Percentiles rank a stretch among this genome's conserved stretches.
Evolutionary conservation across 2,888 invertebrate genomes (phyloP).

Genomic region (Apodemia zela): DNA sequence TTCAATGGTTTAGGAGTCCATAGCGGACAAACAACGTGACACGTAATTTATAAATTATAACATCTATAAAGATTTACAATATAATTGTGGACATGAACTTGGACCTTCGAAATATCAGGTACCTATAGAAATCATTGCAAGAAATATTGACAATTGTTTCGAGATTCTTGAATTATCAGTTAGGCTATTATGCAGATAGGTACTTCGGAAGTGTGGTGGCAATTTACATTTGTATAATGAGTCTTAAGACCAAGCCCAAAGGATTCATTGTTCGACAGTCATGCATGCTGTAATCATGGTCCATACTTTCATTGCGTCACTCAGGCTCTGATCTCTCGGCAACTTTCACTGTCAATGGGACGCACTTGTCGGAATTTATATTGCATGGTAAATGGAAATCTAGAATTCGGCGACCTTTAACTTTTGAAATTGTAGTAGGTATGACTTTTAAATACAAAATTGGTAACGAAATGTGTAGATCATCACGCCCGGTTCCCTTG

Average conservation of each 20-base stretch:
- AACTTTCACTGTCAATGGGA: slow-evolving; percentile 29
- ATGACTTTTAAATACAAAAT: too few relatives aligned
- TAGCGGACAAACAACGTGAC: too few relatives aligned
- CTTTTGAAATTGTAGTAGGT: neutral
- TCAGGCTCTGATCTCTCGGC: slow-evolving; percentile 19
- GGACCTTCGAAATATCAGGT: too few relatives aligned
- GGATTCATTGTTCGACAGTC: neutral
- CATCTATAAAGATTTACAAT: too few relatives aligned
- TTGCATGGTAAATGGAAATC: slow-evolving; percentile 12
- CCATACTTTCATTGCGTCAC: slow-evolving; percentile 20
- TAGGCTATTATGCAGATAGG: neutral
- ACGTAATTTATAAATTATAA: too few relatives aligned
- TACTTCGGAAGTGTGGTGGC: neutral
- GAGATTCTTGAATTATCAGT: neutral
- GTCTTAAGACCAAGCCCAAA: neutral
- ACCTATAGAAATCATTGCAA: too few relatives aligned
- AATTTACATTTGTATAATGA: neutral
- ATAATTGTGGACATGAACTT: too few relatives aligned
- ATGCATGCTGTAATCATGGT: slow-evolving; percentile 17
- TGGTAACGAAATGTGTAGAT: too few relatives aligned
- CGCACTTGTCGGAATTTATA: slow-evolving; percentile 22
- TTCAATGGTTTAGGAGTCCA: too few relatives aligned
- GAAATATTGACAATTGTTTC: neutral
- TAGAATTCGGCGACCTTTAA: neutral
- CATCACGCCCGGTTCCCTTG: too few relatives aligned